Base-by-base conservation (phyloP, 2,113 vertebrate genomes). In the Odontophorus gujanensis region DNA sequence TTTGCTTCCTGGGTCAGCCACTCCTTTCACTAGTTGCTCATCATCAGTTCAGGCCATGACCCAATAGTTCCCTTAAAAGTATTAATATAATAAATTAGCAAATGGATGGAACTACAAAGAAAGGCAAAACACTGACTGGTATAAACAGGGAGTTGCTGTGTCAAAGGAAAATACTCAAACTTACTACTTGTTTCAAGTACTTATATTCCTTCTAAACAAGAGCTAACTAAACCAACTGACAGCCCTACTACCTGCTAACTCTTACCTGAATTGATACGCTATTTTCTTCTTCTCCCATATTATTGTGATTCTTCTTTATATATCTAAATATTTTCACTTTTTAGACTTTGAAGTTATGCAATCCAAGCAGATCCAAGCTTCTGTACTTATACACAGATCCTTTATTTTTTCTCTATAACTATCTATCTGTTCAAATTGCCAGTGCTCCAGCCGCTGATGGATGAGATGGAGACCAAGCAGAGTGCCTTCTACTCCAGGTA, bases 321-420 rank as follows among this genome's bases (percentile, higher is more conserved):
- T 42, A 6, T 38, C 38, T 28, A 32, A 3, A 22, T 69, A 3
- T 51, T 51, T 36, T 20, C 26, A 47, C 13, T 83, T 81, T 59
- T 74, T 50, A 55, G 38, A 67, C 14, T 59, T 83, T 48, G 26
- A 92, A 82, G 9, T 24, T 11, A 50, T 6, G 38, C 2, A 34
- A 6, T 25, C 26, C 7, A 57, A 13, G 13, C 11, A 73, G 30
- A 55, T n/a, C 72, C 25, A 88, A 55, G 62, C 16, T 13, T 62
- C 28, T 12, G 0, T 20, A 63, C 25, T 65, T 20, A 48, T 26
- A 62, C 2, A 3, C 3, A 71, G 21, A 57, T 47, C 6, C 11
- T 30, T 73, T 7, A 7, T 38, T 93, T 90, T 42, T 81, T 71
- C 47, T 61, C 14, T 32, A 11, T 18, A 34, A 34, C 12, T 2